Base-by-base conservation (phyloP, 2,797 vertebrate genomes). In the Cynodonichthys magdalenae region DNA sequence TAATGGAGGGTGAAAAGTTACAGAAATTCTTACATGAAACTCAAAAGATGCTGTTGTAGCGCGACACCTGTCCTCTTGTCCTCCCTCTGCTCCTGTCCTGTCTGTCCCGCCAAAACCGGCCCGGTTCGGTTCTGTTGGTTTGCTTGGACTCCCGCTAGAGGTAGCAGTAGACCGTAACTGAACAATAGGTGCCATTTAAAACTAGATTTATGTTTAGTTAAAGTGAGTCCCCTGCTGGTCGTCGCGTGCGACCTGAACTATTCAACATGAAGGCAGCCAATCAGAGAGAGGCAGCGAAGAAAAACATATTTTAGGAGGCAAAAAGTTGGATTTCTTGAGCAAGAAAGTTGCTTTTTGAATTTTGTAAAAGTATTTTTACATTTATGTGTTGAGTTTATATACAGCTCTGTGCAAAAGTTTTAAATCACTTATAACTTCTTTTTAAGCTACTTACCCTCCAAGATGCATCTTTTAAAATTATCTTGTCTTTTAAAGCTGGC, bases 131-230 rank as follows among this genome's bases (percentile, higher is more conserved):
- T 18, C n/a, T 46, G 36, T 11, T 39, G 11, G 3, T 39, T 14
- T 2, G 12, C 10, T 3, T 3, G 36, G 36, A 14, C 34, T 36
- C 34, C 2, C 34, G 10, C 34, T 12, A 11, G 12, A 3, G 11
- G 36, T 39, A 12, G 36, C 3, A 14, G 36, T 3, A 12, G 10
- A 20, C 19, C 19, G 0, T 63, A 86, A 54, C 18, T 9, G 28
- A 18, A 31, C 42, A 83, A 86, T 92, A 93, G 92, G 93, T 94
- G 92, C 71, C 84, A 78, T 41, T 85, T 67, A 62, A 57, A 64
- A 71, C 85, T 91, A 20, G 7, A 1, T 39, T 39, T 12, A 47
- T 36, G 45, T 20, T 86, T 87, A 82, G 74, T 52, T 9, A 18
- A 34, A 67, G 77, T 9, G 78, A 49, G 80, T 71, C 86, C 81